Conservation (phyloP, 2,888 invertebrate species). For the Spilosoma lubricipeda region DNA sequence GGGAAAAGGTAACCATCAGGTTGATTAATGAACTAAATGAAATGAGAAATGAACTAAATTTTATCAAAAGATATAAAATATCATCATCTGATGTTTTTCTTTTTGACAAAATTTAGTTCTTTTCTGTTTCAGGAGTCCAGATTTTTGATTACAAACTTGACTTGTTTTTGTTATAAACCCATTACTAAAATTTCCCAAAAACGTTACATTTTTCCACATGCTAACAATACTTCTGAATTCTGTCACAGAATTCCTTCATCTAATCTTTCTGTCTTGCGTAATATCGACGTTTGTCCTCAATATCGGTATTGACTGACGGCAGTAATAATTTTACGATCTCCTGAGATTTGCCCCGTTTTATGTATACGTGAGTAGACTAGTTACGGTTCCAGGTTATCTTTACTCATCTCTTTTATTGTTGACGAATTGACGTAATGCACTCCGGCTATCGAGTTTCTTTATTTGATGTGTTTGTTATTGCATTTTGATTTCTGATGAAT, state of each 20-base stretch:
- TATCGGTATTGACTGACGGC: slow-evolving; percentile 45
- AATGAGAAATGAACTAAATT: no score
- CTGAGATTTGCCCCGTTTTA: slow-evolving; percentile 45
- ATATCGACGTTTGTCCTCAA: slow-evolving; percentile 39
- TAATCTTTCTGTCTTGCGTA: slow-evolving; percentile 43
- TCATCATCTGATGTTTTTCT: no score
- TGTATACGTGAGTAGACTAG: slow-evolving; percentile 53
- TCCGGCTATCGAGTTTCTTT: slow-evolving; percentile 9
- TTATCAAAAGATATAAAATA: no score
- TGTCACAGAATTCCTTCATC: slow-evolving; percentile 20
- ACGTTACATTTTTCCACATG: slow-evolving; percentile 7
- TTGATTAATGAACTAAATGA: no score
- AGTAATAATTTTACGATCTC: slow-evolving; percentile 56
- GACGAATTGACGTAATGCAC: slow-evolving; percentile 24
- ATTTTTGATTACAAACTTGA: no score
- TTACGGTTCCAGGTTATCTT: slow-evolving; percentile 34
- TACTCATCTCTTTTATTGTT: slow-evolving; percentile 31
- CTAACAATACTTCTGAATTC: slow-evolving; percentile 19
- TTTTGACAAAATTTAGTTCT: no score
- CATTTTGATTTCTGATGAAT: background rate
- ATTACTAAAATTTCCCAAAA: background rate
- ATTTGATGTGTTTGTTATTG: background rate
- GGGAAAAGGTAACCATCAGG: no score
- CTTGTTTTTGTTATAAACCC: no score
- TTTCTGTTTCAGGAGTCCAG: no score